Base-by-base conservation (phyloP, 2,888 invertebrate species). In the Lysandra coridon region DNA sequence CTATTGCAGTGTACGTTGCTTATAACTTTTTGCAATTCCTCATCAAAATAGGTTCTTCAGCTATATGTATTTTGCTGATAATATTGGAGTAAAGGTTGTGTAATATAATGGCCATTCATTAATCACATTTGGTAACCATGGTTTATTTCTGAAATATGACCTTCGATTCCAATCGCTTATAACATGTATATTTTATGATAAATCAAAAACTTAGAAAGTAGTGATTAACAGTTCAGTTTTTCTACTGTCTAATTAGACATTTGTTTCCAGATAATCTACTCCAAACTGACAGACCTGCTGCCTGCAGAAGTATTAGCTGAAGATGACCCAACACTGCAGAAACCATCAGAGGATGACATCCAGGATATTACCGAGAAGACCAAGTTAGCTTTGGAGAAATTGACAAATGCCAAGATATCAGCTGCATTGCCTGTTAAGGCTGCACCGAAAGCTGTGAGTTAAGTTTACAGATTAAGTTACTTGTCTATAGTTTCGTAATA, bases 391-490 rank as follows among this genome's bases (percentile, higher is more conserved):
- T 89, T 99, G 40, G 98, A 99, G 90, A 98, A 97, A 87, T 93
- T 99, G 73, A 98, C 98, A 0, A 97, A 93, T 85, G 94, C 94
- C 23, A 99, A 99, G 92, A 98, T 99, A 83, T 97, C 98, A 0
- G 99, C 99, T 0, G 99, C 99, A 0, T 96, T 99, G 97, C 99
- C 99, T 0, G 99, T 99, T 0, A 96, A 99, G 82, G 98, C 98
- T 88, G 99, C 99, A 0, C 98, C 99, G 78, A 99, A 98, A 95
- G 95, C 96, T 86, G 96, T 96, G 85, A 94, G 95, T 95, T 88
- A 84, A 81, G 69, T 81, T 80, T 73, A 12, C 73, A 57, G 17
- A 57, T 17, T 17, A 23, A 23, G 23, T 23, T 23, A 23, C 23
- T 23, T 0, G 23, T 23, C 23, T 23, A 23, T 23, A 23, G 23